Evolutionary conservation across 1,140 invertebrate species (phyloP), one percentile per base, ranked within the genome.

Genomic region (Cherax destructor): DNA sequence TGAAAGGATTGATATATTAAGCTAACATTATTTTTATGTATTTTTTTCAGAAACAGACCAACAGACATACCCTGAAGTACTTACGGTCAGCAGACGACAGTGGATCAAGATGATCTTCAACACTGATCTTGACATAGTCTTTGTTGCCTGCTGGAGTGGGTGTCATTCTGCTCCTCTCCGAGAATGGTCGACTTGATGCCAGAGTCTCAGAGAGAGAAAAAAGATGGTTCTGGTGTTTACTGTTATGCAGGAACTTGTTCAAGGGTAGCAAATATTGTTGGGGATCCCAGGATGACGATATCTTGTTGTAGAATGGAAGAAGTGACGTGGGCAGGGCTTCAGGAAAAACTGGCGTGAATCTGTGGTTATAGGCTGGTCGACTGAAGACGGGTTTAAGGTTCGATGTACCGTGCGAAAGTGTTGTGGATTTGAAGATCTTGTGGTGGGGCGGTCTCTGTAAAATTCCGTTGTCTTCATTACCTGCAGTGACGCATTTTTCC

Each of bases 21-120:
- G 30, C 2, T 41, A 41, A 1, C 30, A 41, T 41, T 41, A 41
- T 41, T 1, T 41, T 41, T 41, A 41, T 41, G 30, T 41, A 41
- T 41, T 41, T 41, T 41, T 41, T 41, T 41, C 30, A 41, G 2
- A 41, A 41, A 41, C 30, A 41, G 30, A 41, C 30, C 30, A 41
- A 41, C 30, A 41, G 30, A 41, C 30, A 41, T 41, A 41, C 30
- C 30, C 30, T 56, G 0, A 56, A 13, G 52, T 24, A 69, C 41
- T 59, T 30, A 56, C 56, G 21, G 21, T 50, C 21, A 49, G 30
- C 59, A 21, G 49, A 21, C 30, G 65, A 69, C 81, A 47, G 18
- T 50, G 77, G 1, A 65, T 65, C n/a, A 3, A 83, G 59, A 59
- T 83, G 81, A 18, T 83, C 81, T 52, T 83, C 47, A 21, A 83